Conservation (phyloP, 2,113 vertebrate species). For the Misgurnus anguillicaudatus region DNA sequence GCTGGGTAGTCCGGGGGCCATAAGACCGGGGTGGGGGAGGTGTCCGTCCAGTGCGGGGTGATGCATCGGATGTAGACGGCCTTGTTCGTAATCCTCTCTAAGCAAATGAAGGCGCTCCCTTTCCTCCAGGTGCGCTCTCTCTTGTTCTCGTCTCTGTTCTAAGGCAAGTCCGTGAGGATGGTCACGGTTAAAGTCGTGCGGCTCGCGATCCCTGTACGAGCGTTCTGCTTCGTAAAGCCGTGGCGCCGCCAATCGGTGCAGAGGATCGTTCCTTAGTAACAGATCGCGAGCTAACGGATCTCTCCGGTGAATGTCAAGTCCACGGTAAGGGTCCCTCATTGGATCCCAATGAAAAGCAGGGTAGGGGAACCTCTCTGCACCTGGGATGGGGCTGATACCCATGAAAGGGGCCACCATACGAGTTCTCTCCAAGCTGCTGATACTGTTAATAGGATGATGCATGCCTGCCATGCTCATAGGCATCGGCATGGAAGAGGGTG, state of each 20-base stretch:
- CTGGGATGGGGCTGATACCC: slow-evolving; percentile 94
- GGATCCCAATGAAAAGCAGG: slow-evolving; percentile 98
- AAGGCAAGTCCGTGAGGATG: slow-evolving; percentile 81
- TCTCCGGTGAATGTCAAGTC: slow-evolving; percentile 87
- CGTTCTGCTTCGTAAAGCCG: slow-evolving; percentile 90
- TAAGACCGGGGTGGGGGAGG: slow-evolving; percentile 83
- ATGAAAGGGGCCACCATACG: slow-evolving; percentile 95
- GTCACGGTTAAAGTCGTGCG: slow-evolving; percentile 90
- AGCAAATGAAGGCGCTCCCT: slow-evolving; percentile 90
- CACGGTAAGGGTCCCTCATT: slow-evolving; percentile 92
- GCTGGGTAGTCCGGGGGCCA: slow-evolving; percentile 89
- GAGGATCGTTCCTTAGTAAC: slow-evolving; percentile 86
- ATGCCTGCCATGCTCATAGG: slow-evolving; percentile 87
- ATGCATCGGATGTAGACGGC: slow-evolving; percentile 87
- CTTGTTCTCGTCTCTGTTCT: slow-evolving; percentile 89
- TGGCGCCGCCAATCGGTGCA: slow-evolving; percentile 84
- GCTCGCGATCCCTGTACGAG: slow-evolving; percentile 91
- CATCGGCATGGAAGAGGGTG: slow-evolving; percentile 85
- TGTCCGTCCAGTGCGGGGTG: slow-evolving; percentile 87
- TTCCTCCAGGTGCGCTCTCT: slow-evolving; percentile 87
- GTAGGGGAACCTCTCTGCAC: slow-evolving; percentile 93
- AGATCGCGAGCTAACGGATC: slow-evolving; percentile 82
- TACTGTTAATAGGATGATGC: slow-evolving; percentile 87
- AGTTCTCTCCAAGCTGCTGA: slow-evolving; percentile 90
- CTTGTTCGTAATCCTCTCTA: slow-evolving; percentile 91